Base-by-base conservation (phyloP, 2,888 invertebrate genomes). In the Apodemia arnacis region DNA sequence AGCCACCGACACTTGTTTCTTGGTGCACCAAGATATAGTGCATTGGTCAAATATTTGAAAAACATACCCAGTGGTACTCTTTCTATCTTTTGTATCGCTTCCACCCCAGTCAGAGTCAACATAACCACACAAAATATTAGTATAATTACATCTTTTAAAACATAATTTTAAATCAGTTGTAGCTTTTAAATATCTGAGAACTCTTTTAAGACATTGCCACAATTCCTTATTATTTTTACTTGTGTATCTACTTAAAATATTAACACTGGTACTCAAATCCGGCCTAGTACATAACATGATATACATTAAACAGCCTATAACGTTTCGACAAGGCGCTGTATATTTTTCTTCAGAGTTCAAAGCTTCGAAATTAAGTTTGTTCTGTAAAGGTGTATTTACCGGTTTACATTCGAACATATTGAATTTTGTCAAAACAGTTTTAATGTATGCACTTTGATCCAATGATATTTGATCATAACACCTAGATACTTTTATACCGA, bases 51-150 rank as follows among this genome's bases (percentile, higher is more conserved):
- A 93, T 44, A 91, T 15, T 82, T 89, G 75, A 82, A 92, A 92
- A 66, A 92, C 34, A 83, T 90, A 90, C 78, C 87, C 82, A 31
- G 83, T 88, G 70, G 83, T 88, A 84, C 87, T 86, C 69, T 88
- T 93, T 72, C 91, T 87, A 78, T 93, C 91, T n/a, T 0, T 79
- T 31, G 15, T 77, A 79, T 91, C 87, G 76, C 63, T 73, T 7
- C 91, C 92, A 70, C 91, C 92, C 90, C 91, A 95, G 84, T 95
- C 94, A n/a, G 94, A 90, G 85, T 95, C 94, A 13, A 92, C 94
- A 91, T 90, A 95, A 2, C 95, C 94, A 89, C 82, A 74, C 49
- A 94, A 54, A 31, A 90, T 81, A 74, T 94, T 70, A 31, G 87
- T 79, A 84, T 87, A 92, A 38, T 92, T 79, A 90, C 82, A 84